These are phyloP conservation scores for Junonia oenone DNA, from an alignment of 2,888 invertebrate genomes.

Conservation along the genomic window DNA sequence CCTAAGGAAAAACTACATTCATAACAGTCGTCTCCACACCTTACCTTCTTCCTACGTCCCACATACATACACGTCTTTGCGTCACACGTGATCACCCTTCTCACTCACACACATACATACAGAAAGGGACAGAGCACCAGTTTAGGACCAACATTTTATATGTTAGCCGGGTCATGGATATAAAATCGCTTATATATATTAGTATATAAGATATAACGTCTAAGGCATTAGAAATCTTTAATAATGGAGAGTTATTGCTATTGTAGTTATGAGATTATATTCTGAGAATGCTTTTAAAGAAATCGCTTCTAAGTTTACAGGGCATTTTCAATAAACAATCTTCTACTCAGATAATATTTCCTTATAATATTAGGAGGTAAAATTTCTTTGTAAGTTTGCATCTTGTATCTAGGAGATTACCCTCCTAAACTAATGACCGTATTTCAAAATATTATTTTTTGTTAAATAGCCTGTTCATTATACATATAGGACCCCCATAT, in stretches of 20 bases:
- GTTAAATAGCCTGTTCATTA: no score
- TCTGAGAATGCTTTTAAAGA: neutral
- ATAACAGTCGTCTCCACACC: conserved; percentile 41
- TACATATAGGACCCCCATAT: neutral
- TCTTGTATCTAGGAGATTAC: no score
- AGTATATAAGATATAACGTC: conserved; percentile 40
- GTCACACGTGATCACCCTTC: conserved; percentile 64
- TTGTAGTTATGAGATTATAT: conserved; percentile 42
- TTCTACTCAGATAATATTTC: no score
- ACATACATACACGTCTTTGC: conserved; percentile 59
- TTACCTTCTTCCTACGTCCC: conserved; percentile 42
- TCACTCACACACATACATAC: conserved; percentile 42
- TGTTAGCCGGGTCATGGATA: conserved; percentile 80
- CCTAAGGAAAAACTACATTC: no score
- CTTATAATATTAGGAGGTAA: no score
- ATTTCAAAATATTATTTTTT: no score
- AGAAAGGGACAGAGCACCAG: conserved; percentile 51
- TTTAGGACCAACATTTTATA: conserved; percentile 79
- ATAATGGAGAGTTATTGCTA: conserved; percentile 66
- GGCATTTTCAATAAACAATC: neutral
- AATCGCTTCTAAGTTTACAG: neutral
- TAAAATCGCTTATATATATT: conserved; percentile 70
- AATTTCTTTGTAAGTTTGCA: no score
- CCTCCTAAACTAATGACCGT: no score
- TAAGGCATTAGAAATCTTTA: conserved; percentile 63